Percentiles rank a stretch among this genome's conserved stretches.
Evolutionary conservation across 2,797 vertebrate species (phyloP).

Genomic region (Artibeus lituratus): DNA sequence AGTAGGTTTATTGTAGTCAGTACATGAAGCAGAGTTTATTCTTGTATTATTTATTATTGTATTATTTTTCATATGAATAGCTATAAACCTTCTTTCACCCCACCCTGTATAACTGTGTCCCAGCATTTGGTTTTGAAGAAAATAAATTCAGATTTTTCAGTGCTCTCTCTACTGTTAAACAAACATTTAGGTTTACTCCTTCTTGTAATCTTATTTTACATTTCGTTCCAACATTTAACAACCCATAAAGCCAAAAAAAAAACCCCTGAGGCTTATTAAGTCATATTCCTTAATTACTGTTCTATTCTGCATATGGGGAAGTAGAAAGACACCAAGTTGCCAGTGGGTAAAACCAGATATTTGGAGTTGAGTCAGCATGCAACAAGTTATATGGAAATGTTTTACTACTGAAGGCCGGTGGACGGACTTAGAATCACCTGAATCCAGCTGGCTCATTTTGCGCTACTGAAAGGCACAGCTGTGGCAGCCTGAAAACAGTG

Average conservation of each 20-base stretch:
- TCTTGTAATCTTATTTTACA: neutral
- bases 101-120: neutral
- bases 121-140: slow-evolving; percentile 42
- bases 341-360: neutral
- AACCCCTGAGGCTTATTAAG: neutral
- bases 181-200: neutral
- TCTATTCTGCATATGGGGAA: neutral
- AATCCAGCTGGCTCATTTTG: neutral
- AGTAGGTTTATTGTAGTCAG: neutral
- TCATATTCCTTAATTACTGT: neutral
- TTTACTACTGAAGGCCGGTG: neutral
- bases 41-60: neutral
- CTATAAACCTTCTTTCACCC: neutral
- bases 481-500: neutral
- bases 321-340: neutral
- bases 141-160: slow-evolving; percentile 15
- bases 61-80: neutral
- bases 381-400: neutral
- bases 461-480: neutral
- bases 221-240: slow-evolving; percentile 18
- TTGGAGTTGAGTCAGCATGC: neutral
- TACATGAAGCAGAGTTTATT: neutral
- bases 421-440: neutral
- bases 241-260: neutral
- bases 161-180: neutral